Conservation (phyloP, 2,113 vertebrate genomes). For the Hippolais icterina region DNA sequence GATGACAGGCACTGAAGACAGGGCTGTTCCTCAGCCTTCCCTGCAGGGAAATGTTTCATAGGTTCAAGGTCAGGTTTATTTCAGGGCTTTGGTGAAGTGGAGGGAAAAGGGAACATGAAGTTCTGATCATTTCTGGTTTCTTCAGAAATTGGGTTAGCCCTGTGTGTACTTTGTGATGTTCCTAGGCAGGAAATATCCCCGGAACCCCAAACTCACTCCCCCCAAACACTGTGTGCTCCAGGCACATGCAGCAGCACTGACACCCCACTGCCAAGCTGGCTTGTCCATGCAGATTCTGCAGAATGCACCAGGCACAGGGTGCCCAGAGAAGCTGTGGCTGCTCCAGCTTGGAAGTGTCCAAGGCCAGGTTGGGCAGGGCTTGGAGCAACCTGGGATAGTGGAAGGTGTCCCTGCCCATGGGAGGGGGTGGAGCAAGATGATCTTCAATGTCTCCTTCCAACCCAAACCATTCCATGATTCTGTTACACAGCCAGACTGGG, state of each 20-base stretch:
- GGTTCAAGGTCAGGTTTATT: not conserved
- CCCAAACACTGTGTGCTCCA: not conserved
- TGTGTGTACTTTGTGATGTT: not conserved
- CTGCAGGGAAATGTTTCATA: not conserved
- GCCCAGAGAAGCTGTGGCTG: not conserved
- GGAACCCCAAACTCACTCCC: not conserved
- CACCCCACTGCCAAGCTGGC: not conserved
- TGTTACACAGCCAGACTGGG: not conserved
- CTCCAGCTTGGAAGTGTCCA: not conserved
- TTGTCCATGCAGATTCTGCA: not conserved
- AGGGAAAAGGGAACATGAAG: not conserved
- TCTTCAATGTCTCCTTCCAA: not conserved
- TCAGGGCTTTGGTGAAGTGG: not conserved
- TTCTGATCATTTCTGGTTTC: not conserved
- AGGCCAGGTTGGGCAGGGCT: not conserved
- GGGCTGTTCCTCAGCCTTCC: not conserved
- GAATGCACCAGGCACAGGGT: not conserved
- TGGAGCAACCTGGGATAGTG: rapidly evolving
- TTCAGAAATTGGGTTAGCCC: not conserved
- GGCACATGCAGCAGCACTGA: not conserved
- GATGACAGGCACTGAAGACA: not conserved
- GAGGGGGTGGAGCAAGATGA: not conserved
- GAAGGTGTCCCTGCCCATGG: not conserved
- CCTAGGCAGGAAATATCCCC: not conserved
- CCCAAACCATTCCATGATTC: not conserved